phyloP scores from a whole-genome alignment of 64 coral and sea anemone genomes.

The Pocillopora verrucosa region DNA sequence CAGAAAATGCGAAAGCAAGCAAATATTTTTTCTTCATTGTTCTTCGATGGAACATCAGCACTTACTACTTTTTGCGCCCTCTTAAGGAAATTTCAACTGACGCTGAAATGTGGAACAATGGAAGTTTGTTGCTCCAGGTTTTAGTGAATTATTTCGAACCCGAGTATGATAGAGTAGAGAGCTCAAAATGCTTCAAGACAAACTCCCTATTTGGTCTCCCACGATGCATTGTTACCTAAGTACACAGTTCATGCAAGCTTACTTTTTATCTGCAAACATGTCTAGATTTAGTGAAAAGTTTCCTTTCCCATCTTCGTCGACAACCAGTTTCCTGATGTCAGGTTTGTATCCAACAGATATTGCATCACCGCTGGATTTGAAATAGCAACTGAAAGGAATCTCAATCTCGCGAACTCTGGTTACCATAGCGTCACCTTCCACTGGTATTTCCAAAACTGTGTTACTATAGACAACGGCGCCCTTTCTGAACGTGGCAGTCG shows the following conservation, averaged over 20 bases:
- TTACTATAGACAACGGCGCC: slow-evolving; percentile 46
- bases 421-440: slow-evolving; percentile 19
- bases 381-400: slow-evolving; percentile 58
- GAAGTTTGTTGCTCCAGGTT: too few relatives aligned
- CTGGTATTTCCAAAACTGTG: slow-evolving; percentile 45
- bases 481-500: slow-evolving; percentile 21
- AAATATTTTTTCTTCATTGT: not conserved
- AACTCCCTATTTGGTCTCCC: too few relatives aligned
- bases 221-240: too few relatives aligned
- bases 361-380: slow-evolving; percentile 10
- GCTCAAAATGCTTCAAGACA: too few relatives aligned
- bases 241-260: not conserved
- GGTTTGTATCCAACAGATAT: not conserved
- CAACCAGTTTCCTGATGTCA: slow-evolving; percentile 25
- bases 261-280: not conserved
- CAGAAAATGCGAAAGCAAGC: not conserved
- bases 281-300: not conserved
- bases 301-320: slow-evolving; percentile 10
- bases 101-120: too few relatives aligned
- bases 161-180: too few relatives aligned
- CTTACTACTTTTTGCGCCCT: too few relatives aligned
- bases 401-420: slow-evolving; percentile 17
- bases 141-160: too few relatives aligned
- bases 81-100: too few relatives aligned
- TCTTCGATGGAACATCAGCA: not conserved